A percentile compares a stretch with the other conserved stretches of the same genome.
Evolutionary conservation across 2,113 vertebrate genomes (phyloP).

Genomic region (Indicator maculatus): DNA sequence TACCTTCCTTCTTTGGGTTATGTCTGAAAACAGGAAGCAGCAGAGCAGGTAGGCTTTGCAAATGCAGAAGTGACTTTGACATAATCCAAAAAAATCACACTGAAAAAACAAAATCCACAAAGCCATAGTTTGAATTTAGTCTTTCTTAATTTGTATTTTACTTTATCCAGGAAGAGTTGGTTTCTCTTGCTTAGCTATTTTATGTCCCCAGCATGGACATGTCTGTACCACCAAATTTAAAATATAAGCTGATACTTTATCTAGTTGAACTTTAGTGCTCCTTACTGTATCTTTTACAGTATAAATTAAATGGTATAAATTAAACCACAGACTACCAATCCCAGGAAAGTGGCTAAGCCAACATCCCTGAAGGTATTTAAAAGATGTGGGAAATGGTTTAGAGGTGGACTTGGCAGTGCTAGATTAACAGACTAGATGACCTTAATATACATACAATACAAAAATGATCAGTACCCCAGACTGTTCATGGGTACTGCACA

Average conservation of each 20-base stretch:
- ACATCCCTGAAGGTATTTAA: neutral
- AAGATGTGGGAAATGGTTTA: neutral
- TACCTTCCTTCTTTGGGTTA: neutral
- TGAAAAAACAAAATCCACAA: neutral
- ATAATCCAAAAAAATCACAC: neutral
- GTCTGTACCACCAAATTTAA: neutral
- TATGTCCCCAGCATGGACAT: neutral
- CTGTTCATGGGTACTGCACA: neutral
- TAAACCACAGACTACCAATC: neutral
- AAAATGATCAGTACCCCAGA: neutral
- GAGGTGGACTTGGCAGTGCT: neutral
- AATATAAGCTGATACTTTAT: neutral
- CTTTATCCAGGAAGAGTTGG: neutral
- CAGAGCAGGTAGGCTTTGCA: neutral
- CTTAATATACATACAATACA: neutral
- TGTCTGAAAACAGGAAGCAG: neutral
- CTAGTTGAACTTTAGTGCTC: neutral
- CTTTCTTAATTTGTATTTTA: neutral
- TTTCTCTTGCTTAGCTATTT: neutral
- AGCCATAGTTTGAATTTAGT: neutral
- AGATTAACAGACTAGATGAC: neutral
- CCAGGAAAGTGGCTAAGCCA: neutral
- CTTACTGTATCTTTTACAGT: neutral
- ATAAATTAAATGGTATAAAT: neutral
- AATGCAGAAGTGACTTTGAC: neutral